phyloP scores from a whole-genome alignment of 2,797 vertebrate genomes.

The Discoglossus pictus region DNA sequence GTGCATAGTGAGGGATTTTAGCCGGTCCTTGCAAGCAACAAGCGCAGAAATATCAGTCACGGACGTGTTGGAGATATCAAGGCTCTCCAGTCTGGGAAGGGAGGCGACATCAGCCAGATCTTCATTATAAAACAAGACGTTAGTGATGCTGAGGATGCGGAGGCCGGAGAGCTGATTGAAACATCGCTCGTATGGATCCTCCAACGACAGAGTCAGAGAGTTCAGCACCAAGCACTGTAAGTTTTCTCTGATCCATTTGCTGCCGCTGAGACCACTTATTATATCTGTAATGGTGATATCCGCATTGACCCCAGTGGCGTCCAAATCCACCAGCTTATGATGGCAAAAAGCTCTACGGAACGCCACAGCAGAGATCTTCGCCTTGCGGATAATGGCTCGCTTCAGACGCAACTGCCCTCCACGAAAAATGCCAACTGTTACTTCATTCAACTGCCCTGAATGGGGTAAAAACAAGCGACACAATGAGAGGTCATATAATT shows the following conservation, averaged over 20 bases:
- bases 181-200: slow-evolving; percentile 85
- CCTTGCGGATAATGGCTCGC: slow-evolving; percentile 90
- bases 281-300: slow-evolving; percentile 97
- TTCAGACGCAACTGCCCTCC: slow-evolving; percentile 90
- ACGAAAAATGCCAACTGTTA: slow-evolving; percentile 91
- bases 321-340: slow-evolving; percentile 91
- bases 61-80: slow-evolving; percentile 98
- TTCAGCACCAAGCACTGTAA: slow-evolving; percentile 92
- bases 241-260: slow-evolving; percentile 92
- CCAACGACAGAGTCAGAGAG: slow-evolving; percentile 91
- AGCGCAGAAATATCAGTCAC: slow-evolving; percentile 92
- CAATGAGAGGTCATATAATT: too few species aligned
- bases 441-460: slow-evolving; percentile 90
- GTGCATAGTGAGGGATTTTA: slow-evolving; percentile 96
- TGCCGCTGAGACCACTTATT: slow-evolving; percentile 88
- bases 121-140: slow-evolving; percentile 94
- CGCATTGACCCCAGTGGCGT: slow-evolving; percentile 91
- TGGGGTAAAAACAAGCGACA: slow-evolving; percentile 47
- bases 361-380: slow-evolving; percentile 93
- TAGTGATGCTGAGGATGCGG: slow-evolving; percentile 88
- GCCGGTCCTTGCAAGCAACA: slow-evolving; percentile 84
- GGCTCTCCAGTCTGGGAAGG: slow-evolving; percentile 89
- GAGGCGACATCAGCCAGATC: slow-evolving; percentile 89
- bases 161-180: slow-evolving; percentile 87
- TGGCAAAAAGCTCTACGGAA: slow-evolving; percentile 92